These are phyloP conservation scores for Leguminivora glycinivorella DNA, from an alignment of 1,140 invertebrate genomes.

Conservation along the genomic window DNA sequence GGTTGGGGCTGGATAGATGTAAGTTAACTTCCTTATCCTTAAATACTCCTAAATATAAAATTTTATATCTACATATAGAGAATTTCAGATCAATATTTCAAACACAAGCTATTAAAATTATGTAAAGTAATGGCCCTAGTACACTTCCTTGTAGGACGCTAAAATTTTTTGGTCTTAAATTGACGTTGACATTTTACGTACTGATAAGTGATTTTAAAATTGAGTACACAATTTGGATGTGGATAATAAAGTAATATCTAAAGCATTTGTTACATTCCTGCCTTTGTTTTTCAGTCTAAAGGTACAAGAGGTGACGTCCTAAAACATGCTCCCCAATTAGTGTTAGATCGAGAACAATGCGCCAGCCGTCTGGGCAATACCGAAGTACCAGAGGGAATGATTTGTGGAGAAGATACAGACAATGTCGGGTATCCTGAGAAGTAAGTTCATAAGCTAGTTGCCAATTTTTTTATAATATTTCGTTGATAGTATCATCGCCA, in stretches of 20 bases:
- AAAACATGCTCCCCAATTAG: background rate
- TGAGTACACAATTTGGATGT: no score
- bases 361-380: background rate
- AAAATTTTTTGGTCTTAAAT: background rate
- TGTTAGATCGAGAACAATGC: background rate
- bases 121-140: background rate
- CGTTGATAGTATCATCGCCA: no score
- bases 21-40: background rate
- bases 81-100: no score
- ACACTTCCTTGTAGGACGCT: background rate
- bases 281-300: background rate
- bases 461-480: no score
- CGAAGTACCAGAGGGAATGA: background rate
- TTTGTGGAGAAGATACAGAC: background rate
- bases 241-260: no score
- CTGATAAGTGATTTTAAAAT: no score
- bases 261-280: background rate
- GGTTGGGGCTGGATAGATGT: conserved; percentile 1
- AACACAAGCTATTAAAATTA: no score
- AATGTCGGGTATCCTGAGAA: background rate
- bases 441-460: no score
- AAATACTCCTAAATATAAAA: no score
- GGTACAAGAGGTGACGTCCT: background rate
- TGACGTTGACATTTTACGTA: background rate
- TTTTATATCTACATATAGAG: no score